Evolutionary conservation across 2,888 invertebrate genomes (phyloP).

Genomic region (Nectonema munidae): DNA sequence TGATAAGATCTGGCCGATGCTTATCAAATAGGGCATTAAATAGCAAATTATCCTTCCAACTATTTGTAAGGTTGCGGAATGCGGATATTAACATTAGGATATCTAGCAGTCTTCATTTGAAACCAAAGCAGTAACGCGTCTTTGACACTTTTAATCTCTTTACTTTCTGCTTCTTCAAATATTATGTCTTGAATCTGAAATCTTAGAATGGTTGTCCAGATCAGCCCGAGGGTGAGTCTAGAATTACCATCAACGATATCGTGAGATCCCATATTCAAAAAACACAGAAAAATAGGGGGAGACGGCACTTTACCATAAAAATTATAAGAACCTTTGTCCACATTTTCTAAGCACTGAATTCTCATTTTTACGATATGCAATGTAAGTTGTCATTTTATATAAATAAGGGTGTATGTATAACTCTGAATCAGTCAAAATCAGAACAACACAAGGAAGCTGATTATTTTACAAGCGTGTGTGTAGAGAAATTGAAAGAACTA

Average conservation of each 20-base stretch:
- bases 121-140: constrained; percentile 92
- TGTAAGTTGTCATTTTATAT: too few relatives aligned
- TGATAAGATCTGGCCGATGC: constrained; percentile 62
- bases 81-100: constrained; percentile 93
- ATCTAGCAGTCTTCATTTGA: constrained; percentile 99
- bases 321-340: constrained; percentile 97
- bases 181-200: constrained; percentile 99
- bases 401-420: too few relatives aligned
- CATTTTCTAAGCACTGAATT: constrained; percentile 96
- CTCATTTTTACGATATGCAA: too few relatives aligned
- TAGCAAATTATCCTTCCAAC: constrained; percentile 90
- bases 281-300: too few relatives aligned
- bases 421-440: too few relatives aligned
- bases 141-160: constrained; percentile 77
- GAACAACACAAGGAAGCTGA: too few relatives aligned
- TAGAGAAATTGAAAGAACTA: too few relatives aligned
- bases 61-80: constrained; percentile 92
- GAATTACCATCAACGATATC: constrained; percentile 98
- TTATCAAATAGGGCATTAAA: constrained; percentile 99
- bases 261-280: constrained; percentile 93
- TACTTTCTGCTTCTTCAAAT: constrained; percentile 89
- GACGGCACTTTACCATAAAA: too few relatives aligned
- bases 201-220: constrained; percentile 96
- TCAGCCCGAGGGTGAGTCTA: constrained; percentile 72
- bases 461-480: too few relatives aligned